Conservation (phyloP, 2,888 invertebrate genomes). For the Polietes domitor region DNA sequence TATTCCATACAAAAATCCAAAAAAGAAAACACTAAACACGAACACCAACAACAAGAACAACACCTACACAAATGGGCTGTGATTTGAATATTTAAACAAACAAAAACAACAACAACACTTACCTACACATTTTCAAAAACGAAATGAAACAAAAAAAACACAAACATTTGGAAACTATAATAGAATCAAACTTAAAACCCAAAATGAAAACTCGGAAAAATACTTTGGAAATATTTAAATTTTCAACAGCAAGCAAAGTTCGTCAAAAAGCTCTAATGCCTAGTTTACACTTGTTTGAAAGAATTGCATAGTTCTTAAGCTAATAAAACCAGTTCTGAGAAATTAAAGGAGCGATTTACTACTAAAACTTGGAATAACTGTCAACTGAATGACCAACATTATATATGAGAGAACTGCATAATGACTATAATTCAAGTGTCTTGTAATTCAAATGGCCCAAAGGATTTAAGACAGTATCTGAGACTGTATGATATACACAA, state of each 20-base stretch:
- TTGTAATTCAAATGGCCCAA: too few relatives aligned
- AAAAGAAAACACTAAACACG: not conserved
- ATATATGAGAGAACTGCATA: too few relatives aligned
- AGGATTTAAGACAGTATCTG: too few relatives aligned
- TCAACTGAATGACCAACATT: too few relatives aligned
- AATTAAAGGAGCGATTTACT: too few relatives aligned
- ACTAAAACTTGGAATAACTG: too few relatives aligned
- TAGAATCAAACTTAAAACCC: slow-evolving; percentile 39
- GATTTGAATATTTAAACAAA: slow-evolving; percentile 68
- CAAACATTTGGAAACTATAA: slow-evolving; percentile 47
- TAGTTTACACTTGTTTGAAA: too few relatives aligned
- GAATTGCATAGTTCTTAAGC: too few relatives aligned
- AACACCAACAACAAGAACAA: slow-evolving; percentile 56
- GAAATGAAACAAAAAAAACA: slow-evolving; percentile 29
- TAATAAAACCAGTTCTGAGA: too few relatives aligned
- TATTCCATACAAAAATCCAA: not conserved
- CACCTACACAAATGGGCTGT: slow-evolving; percentile 69
- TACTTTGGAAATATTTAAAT: slow-evolving; percentile 17
- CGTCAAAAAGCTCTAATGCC: too few relatives aligned
- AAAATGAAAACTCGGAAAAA: slow-evolving; percentile 35
- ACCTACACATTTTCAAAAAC: slow-evolving; percentile 39
- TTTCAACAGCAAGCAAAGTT: not conserved
- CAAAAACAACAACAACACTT: slow-evolving; percentile 54
- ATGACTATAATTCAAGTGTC: too few relatives aligned
- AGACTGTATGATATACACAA: too few relatives aligned